Base-by-base conservation (phyloP, 2,113 vertebrate genomes). In the Heteronetta atricapilla region DNA sequence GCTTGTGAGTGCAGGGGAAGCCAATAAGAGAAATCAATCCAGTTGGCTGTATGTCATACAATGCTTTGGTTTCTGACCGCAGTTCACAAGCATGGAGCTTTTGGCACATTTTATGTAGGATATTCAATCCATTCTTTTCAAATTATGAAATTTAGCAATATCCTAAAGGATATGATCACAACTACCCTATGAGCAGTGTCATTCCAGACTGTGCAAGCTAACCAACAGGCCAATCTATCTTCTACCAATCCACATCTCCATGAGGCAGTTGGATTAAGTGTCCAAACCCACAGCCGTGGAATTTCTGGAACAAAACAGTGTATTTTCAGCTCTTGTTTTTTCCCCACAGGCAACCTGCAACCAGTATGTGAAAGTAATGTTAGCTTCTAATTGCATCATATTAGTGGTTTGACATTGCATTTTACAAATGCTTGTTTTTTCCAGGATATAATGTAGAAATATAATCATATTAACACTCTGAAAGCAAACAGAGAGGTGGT, bases 401-500 rank as follows among this genome's bases (percentile, higher is more conserved):
- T 95, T 89, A 96, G 33, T 59, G 84, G 28, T 85, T 91, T 91
- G 82, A 91, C 34, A 76, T 52, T 92, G 79, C 29, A 67, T 60
- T 34, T 78, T 90, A 83, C 44, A 85, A 76, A 90, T 83, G 42
- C 55, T 82, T 82, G 18, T 83, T 95, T 95, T 79, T 79, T 80
- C 42, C 34, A 48, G 92, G 88, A 79, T 76, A 36, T 42, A 84
- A 64, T 67, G n/a, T 53, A 90, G 91, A 94, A 87, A 21, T 78
- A 90, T 42, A 95, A 95, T 91, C 62, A 50, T 52, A 96, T 89
- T 95, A 95, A 72, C 23, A 85, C n/a, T 74, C 86, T 60, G 76
- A 93, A 96, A 95, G 83, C 88, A 97, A 96, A 93, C 86, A 93
- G 18, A 68, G 58, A 95, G 63, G 63, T 68, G 26, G 66, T 58